Conservation (phyloP, 1,140 invertebrate species). For the Penaeus chinensis region DNA sequence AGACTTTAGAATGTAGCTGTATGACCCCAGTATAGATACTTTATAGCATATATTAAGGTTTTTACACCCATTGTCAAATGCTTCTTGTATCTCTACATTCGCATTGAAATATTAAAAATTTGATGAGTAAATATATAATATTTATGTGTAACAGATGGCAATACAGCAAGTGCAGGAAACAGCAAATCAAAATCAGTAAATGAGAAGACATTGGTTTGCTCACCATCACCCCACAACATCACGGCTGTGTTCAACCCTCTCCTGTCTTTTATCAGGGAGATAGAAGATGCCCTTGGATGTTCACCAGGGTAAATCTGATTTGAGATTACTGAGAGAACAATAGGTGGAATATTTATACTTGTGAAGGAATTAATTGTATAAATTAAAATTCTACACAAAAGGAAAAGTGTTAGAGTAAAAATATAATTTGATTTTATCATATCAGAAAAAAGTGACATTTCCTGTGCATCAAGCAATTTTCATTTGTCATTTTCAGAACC, state of each 20-base stretch:
- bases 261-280: slow-evolving; percentile 81
- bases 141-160: slow-evolving; percentile 64
- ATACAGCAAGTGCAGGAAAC: slow-evolving; percentile 51
- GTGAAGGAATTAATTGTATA: neutral
- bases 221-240: slow-evolving; percentile 81
- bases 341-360: neutral
- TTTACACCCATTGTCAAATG: too few relatives aligned
- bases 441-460: too few relatives aligned
- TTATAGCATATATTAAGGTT: too few relatives aligned
- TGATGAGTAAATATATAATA: neutral
- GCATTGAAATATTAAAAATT: too few relatives aligned
- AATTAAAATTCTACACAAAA: too few relatives aligned
- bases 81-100: too few relatives aligned
- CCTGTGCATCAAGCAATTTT: neutral
- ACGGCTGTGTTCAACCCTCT: slow-evolving; percentile 81
- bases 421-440: too few relatives aligned
- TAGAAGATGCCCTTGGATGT: slow-evolving; percentile 77
- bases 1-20: too few relatives aligned
- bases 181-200: slow-evolving; percentile 24
- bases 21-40: too few relatives aligned
- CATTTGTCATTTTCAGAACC: slow-evolving; percentile 68
- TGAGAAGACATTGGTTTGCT: slow-evolving; percentile 74
- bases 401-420: too few relatives aligned
- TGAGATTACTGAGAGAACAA: neutral
- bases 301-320: slow-evolving; percentile 72